Evolutionary conservation across 2,113 vertebrate genomes (phyloP).

Genomic region (Heloderma charlesbogerti): DNA sequence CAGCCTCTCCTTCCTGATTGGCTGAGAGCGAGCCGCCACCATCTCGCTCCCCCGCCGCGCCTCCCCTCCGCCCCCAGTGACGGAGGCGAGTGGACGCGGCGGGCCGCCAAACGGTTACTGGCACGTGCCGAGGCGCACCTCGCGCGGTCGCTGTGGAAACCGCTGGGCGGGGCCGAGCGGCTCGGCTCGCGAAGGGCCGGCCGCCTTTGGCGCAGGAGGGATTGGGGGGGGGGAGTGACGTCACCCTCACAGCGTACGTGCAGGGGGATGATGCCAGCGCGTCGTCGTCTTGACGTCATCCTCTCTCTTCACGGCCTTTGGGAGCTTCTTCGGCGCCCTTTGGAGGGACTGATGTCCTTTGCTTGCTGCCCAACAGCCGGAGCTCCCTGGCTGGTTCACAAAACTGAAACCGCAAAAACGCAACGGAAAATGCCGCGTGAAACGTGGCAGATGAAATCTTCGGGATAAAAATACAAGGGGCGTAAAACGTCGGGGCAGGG

Average conservation of each 20-base stretch:
- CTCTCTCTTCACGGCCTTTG: too few relatives aligned
- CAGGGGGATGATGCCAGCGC: neutral
- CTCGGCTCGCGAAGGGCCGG: too few relatives aligned
- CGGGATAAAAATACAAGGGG: too few relatives aligned
- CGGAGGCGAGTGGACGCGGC: neutral
- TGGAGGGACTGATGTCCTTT: too few relatives aligned
- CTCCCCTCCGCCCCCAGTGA: neutral
- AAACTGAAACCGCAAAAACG: too few relatives aligned
- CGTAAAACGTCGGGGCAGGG: too few relatives aligned
- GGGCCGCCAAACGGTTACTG: rapidly evolving
- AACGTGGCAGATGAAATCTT: too few relatives aligned
- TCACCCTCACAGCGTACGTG: too few relatives aligned
- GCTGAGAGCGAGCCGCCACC: neutral
- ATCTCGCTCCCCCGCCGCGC: neutral
- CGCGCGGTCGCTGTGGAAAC: neutral
- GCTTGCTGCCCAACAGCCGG: too few relatives aligned
- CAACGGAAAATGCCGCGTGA: too few relatives aligned
- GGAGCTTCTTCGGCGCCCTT: too few relatives aligned
- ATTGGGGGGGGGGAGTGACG: neutral
- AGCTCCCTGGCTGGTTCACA: too few relatives aligned
- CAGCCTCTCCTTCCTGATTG: neutral
- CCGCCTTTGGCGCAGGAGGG: neutral
- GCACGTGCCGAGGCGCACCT: rapidly evolving
- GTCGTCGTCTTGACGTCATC: neutral
- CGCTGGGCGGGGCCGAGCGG: neutral